Conservation (phyloP, 2,888 invertebrate species). For the Entomobrya multifasciata region DNA sequence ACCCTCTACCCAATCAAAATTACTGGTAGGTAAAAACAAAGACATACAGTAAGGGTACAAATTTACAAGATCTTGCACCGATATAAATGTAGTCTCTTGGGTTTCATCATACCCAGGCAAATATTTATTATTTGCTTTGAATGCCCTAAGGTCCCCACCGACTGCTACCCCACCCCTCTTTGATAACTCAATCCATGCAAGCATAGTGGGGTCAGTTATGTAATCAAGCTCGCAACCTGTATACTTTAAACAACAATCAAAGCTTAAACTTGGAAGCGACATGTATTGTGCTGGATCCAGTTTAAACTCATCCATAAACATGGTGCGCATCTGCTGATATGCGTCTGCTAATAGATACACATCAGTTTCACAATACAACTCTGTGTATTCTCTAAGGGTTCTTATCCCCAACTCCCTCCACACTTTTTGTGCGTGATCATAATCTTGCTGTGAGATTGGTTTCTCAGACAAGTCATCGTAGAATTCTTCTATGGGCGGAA, state of each 20-base stretch:
- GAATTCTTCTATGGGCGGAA: not conserved
- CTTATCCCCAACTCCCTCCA: constrained; percentile 10
- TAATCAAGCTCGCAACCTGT: not conserved
- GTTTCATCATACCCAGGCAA: not conserved
- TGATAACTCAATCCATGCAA: not conserved
- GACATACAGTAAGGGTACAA: not conserved
- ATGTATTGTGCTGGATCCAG: not conserved
- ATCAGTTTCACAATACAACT: not conserved
- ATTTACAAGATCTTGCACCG: not conserved
- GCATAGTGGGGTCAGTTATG: not conserved
- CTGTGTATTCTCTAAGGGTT: not conserved
- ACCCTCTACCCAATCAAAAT: constrained; percentile 4
- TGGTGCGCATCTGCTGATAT: not conserved
- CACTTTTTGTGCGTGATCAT: constrained; percentile 9
- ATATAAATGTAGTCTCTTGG: not conserved
- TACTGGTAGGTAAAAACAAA: not conserved
- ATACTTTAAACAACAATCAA: not conserved
- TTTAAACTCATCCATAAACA: not conserved
- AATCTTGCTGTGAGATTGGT: not conserved
- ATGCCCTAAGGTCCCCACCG: not conserved
- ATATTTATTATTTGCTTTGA: constrained; percentile 1
- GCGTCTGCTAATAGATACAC: not conserved
- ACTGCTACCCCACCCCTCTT: not conserved
- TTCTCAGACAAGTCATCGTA: constrained; percentile 4
- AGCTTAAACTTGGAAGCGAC: not conserved